Evolutionary conservation across 2,888 invertebrate species (phyloP), one percentile per base, ranked within the genome.

Genomic region (Keiferia lycopersicella): DNA sequence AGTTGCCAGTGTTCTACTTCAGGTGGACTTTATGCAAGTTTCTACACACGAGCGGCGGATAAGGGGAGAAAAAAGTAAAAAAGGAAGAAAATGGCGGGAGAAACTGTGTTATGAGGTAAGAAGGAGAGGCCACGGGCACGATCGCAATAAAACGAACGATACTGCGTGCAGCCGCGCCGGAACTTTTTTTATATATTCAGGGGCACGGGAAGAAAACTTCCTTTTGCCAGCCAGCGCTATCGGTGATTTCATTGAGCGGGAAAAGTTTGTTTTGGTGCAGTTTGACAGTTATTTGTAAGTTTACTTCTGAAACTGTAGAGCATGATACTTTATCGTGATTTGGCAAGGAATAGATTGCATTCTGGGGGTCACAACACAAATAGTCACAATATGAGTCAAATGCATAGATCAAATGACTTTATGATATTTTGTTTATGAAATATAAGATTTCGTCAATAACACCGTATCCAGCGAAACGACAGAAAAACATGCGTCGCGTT

Each of bases 21-120:
- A 22, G 60, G 45, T 48, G 16, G 50, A 59, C 50, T 50, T 59
- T 50, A 63, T 63, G 38, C 50, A 60, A 22, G 26, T 79, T 78
- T 78, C 22, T 53, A 81, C 82, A 83, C 80, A 77, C 73, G 69
- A 34, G 34, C 34, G 10, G 8, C 8, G 70, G 56, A 72, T 73
- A 78, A 74, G 71, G 71, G 70, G 72, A 74, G 74, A 75, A 72
- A 66, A 56, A 69, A 69, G 63, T 45, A 79, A 80, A 79, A 78
- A 77, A 78, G 78, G 76, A 73, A 71, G 71, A 71, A 71, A 69
- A 68, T 76, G 73, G 72, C 74, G 74, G 73, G 80, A 80, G 88
- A 88, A 90, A 90, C 86, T 91, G 89, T 91, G 91, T 90, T 89
- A 91, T 85, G 86, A 87, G 91, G 91, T 89, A 90, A 91, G 88